These are phyloP conservation scores for Hydropsyche betteni DNA, from an alignment of 2,888 invertebrate species.

Conservation along the genomic window DNA sequence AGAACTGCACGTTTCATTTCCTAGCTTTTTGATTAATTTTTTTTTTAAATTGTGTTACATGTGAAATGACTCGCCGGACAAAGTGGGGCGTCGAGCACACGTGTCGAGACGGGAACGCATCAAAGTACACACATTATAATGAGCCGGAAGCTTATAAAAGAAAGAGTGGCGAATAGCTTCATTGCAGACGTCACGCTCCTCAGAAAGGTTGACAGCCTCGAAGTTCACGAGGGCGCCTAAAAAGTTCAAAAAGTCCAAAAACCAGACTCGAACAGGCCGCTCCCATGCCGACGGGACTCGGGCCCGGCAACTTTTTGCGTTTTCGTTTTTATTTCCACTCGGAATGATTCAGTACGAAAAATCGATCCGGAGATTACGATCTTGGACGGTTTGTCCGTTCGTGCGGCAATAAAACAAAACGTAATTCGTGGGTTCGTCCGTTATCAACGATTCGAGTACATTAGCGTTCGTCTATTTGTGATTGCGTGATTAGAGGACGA, in stretches of 20 bases:
- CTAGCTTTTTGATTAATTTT: neutral
- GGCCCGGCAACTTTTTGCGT: too few relatives aligned
- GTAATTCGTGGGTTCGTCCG: neutral
- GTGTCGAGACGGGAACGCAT: constrained; percentile 21
- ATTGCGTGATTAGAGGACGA: neutral
- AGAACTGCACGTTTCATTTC: neutral
- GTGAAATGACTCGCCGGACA: constrained; percentile 4
- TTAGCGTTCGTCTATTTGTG: neutral
- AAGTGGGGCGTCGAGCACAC: constrained; percentile 8
- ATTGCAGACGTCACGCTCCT: neutral
- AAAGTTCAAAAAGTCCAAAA: too few relatives aligned
- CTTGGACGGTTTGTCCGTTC: too few relatives aligned
- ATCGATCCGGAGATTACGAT: too few relatives aligned
- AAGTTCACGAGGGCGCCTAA: neutral
- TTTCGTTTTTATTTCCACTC: too few relatives aligned
- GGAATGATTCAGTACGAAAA: too few relatives aligned
- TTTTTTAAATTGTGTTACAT: neutral
- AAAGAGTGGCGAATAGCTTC: constrained; percentile 26
- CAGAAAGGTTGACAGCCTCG: constrained; percentile 10
- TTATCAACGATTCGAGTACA: neutral
- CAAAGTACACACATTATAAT: neutral
- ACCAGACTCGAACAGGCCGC: neutral
- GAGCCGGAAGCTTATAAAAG: constrained; percentile 5
- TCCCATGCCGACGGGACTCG: too few relatives aligned
- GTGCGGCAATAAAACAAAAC: too few relatives aligned